These are phyloP conservation scores for Pinna nobilis DNA, from an alignment of 1,140 invertebrate species.

Conservation along the genomic window DNA sequence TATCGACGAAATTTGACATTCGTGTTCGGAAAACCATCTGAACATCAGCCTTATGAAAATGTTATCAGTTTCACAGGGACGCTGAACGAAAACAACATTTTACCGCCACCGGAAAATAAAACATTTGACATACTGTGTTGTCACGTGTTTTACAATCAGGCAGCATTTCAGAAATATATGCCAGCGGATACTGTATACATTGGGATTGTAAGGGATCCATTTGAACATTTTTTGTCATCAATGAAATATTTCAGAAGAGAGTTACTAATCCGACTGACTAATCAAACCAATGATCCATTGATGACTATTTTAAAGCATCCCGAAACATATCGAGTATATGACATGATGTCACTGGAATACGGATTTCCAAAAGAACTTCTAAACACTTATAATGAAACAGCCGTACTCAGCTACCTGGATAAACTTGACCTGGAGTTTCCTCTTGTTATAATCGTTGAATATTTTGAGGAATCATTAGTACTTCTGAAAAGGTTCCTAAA, in stretches of 20 bases:
- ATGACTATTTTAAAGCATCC: slow-evolving; percentile 30
- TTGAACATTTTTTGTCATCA: slow-evolving; percentile 44
- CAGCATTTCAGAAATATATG: slow-evolving; percentile 34
- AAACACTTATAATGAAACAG: slow-evolving; percentile 9
- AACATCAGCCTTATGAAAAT: no score
- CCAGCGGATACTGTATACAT: slow-evolving; percentile 49
- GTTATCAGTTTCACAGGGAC: slow-evolving; percentile 39
- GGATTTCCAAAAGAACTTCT: slow-evolving; percentile 39
- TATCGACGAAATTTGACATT: slow-evolving; percentile 76
- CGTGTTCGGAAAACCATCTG: slow-evolving; percentile 68
- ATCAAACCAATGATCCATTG: slow-evolving; percentile 8
- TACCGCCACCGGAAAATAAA: slow-evolving; percentile 25
- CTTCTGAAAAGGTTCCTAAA: slow-evolving; percentile 74
- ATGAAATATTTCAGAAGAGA: slow-evolving; percentile 47
- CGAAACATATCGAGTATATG: slow-evolving; percentile 34
- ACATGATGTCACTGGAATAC: slow-evolving; percentile 53
- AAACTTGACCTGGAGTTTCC: slow-evolving; percentile 67
- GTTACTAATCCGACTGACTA: slow-evolving; percentile 13
- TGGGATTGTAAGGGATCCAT: slow-evolving; percentile 54
- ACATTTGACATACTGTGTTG: slow-evolving; percentile 54
- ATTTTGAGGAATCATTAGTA: slow-evolving; percentile 77
- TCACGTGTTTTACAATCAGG: slow-evolving; percentile 49
- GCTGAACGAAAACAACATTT: slow-evolving; percentile 12
- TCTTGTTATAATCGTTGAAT: slow-evolving; percentile 77
- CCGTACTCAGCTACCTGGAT: slow-evolving; percentile 18